Base-by-base conservation (phyloP, 2,113 vertebrate genomes). In the Actenoides hombroni region DNA sequence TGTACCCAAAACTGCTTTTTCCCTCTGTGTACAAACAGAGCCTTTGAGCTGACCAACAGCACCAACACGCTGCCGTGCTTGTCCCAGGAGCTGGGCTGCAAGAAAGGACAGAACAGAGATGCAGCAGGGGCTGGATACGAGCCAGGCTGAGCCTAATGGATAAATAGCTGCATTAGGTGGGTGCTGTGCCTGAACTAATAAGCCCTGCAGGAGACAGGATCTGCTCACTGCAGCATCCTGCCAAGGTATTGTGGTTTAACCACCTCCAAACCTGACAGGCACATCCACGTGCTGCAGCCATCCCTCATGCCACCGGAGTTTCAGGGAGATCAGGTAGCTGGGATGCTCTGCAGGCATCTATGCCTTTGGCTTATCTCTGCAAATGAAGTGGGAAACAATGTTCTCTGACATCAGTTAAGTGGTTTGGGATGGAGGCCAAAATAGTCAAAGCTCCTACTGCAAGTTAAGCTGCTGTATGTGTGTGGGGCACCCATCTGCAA, bases 231-330 rank as follows among this genome's bases (percentile, higher is more conserved):
- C 54, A 81, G 60, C 64, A 74, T 35, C 37, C 86, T 83, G 68
- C 31, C 16, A 26, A 80, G 76, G 33, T 2, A 1, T 10, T 21
- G 83, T 37, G 64, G 26, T 69, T 74, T 74, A 3, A 80, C 16
- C 21, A 37, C 54, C 26, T 65, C 56, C 49, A 86, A 49, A 81
- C 12, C 23, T 48, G 42, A 51, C 0, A 0, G 67, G 25, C 6
- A 9, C 35, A 20, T 63, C 69, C 65, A 14, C 0, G 1, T 61
- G 35, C 73, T 49, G 73, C 49, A 67, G 35, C 1, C 3, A 29
- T 83, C 48, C 63, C 13, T 35, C 0, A 0, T 6, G 18, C 53
- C 12, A 2, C 26, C 1, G 1, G 63, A 76, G 48, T 31, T 5
- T 2, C 3, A 0, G 21, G 8, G 29, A 8, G 31, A 31, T n/a